phyloP scores from a whole-genome alignment of 1,140 invertebrate genomes.

The Sogatella furcifera region DNA sequence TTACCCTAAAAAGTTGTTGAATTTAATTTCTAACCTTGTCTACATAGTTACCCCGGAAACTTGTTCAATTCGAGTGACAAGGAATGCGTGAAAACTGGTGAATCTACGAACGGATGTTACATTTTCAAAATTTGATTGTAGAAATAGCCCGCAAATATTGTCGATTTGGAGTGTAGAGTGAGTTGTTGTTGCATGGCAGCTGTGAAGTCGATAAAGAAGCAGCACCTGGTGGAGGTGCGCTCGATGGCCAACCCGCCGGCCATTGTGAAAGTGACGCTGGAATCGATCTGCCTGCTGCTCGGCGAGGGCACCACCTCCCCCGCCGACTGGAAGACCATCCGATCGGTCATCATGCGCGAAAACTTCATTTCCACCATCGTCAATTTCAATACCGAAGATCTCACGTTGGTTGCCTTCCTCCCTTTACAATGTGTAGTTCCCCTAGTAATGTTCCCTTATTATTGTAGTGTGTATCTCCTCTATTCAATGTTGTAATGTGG shows the following conservation, averaged over 20 bases:
- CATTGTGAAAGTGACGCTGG: constrained; percentile 93
- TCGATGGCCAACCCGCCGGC: constrained; percentile 97
- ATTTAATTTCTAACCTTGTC: too few relatives aligned
- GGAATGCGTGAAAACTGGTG: too few relatives aligned
- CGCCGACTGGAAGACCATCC: constrained; percentile 93
- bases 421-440: background rate
- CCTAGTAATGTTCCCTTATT: too few relatives aligned
- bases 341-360: constrained; percentile 94
- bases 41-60: too few relatives aligned
- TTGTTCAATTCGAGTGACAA: too few relatives aligned
- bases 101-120: too few relatives aligned
- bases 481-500: too few relatives aligned
- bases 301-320: constrained; percentile 78
- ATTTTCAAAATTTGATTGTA: too few relatives aligned
- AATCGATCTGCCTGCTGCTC: constrained; percentile 95
- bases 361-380: constrained; percentile 99
- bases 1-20: too few relatives aligned
- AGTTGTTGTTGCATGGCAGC: constrained; percentile 44
- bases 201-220: constrained; percentile 99
- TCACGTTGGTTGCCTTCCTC: constrained; percentile 67
- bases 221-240: constrained; percentile 95
- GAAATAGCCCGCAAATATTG: too few relatives aligned
- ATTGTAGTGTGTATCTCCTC: too few relatives aligned
- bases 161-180: too few relatives aligned
- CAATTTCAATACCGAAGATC: constrained; percentile 96